Evolutionary conservation across 2,113 vertebrate genomes (phyloP).

Genomic region (Oryzias curvinotus): DNA sequence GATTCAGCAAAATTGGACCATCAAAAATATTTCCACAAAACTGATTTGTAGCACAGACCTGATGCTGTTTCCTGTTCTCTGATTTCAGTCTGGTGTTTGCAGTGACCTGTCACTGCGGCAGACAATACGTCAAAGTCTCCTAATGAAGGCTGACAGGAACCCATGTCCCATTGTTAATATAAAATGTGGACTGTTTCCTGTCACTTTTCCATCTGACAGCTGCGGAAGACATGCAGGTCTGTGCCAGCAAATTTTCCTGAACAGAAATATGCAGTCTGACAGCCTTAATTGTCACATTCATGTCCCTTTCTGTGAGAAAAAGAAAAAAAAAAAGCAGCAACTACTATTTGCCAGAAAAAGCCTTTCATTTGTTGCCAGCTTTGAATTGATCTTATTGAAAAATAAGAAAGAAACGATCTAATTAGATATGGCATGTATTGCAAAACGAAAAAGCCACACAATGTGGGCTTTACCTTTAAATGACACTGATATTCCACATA

Average conservation of each 20-base stretch:
- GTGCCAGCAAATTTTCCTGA: slow-evolving; percentile 36
- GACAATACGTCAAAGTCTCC: neutral
- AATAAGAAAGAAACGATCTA: slow-evolving; percentile 31
- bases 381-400: slow-evolving; percentile 28
- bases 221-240: slow-evolving; percentile 11
- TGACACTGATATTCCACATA: slow-evolving; percentile 37
- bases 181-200: slow-evolving; percentile 34
- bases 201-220: slow-evolving; percentile 41
- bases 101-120: neutral
- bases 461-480: slow-evolving; percentile 53
- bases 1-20: neutral
- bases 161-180: slow-evolving; percentile 20
- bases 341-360: slow-evolving; percentile 26
- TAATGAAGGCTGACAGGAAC: slow-evolving; percentile 25
- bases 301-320: slow-evolving; percentile 7
- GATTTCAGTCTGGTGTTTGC: neutral
- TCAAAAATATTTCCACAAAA: too few species aligned
- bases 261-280: slow-evolving; percentile 27
- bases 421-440: slow-evolving; percentile 32
- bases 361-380: slow-evolving; percentile 27
- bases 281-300: slow-evolving; percentile 34
- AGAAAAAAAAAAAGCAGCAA: too few species aligned
- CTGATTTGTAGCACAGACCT: neutral
- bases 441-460: neutral
- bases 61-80: neutral